These are phyloP conservation scores for Eucidaris tribuloides DNA, from an alignment of 35 echinoderm and acorn worm genomes.

Conservation along the genomic window DNA sequence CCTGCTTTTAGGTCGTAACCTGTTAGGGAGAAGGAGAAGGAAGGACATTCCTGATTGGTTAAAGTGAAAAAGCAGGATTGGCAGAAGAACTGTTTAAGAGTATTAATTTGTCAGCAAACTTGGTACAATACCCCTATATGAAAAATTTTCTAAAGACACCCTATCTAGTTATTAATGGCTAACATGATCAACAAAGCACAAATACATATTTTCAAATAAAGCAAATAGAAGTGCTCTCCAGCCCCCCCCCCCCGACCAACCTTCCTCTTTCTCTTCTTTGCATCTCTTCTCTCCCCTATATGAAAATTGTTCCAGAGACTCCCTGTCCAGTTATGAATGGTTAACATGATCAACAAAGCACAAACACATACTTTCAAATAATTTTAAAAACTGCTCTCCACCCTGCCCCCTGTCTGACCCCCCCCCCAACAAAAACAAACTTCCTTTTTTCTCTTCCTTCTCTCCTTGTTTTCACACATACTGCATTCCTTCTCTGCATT, in stretches of 20 bases:
- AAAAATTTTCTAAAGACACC: too few relatives aligned
- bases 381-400: not conserved
- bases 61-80: too few relatives aligned
- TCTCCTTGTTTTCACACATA: not conserved
- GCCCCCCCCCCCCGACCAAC: not conserved
- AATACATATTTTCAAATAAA: not conserved
- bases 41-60: too few relatives aligned
- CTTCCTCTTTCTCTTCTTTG: not conserved
- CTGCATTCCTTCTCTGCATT: too few relatives aligned
- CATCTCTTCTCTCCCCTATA: not conserved
- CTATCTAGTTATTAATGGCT: too few relatives aligned
- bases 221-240: not conserved
- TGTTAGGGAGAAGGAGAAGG: too few relatives aligned
- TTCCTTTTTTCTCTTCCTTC: not conserved
- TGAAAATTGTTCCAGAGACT: too few relatives aligned
- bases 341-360: too few relatives aligned
- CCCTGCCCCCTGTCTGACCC: not conserved
- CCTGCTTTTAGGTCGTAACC: slow-evolving; percentile 36
- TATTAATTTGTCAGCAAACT: too few relatives aligned
- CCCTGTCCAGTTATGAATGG: too few relatives aligned
- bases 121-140: too few relatives aligned
- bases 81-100: too few relatives aligned
- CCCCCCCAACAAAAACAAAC: not conserved
- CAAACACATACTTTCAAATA: not conserved
- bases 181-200: not conserved